phyloP scores from a whole-genome alignment of 2,888 invertebrate species.

The Volucella inanis region DNA sequence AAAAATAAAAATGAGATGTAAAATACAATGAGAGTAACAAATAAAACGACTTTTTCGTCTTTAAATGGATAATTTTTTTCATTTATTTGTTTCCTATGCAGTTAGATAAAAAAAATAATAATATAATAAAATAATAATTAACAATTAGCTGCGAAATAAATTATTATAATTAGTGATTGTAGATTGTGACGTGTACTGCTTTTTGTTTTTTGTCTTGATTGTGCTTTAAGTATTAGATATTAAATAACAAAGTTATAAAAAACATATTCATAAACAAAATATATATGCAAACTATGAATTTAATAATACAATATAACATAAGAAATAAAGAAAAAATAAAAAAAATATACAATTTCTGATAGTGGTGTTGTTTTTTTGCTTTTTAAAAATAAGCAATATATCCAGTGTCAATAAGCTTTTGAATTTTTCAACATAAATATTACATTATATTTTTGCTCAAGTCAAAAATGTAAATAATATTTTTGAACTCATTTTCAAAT shows the following conservation, averaged over 20 bases:
- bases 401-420: slow-evolving; percentile 26
- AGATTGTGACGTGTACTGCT: slow-evolving; percentile 71
- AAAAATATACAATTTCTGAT: slow-evolving; percentile 12
- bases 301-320: slow-evolving; percentile 50
- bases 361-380: slow-evolving; percentile 7
- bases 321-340: slow-evolving; percentile 48
- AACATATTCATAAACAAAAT: slow-evolving; percentile 54
- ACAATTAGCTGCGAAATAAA: slow-evolving; percentile 75
- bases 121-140: slow-evolving; percentile 73
- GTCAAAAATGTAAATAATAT: slow-evolving; percentile 83
- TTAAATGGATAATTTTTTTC: slow-evolving; percentile 63
- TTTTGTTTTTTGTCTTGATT: slow-evolving; percentile 68
- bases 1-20: not conserved
- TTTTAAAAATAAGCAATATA: slow-evolving; percentile 28
- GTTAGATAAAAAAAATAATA: slow-evolving; percentile 68
- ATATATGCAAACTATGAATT: slow-evolving; percentile 41
- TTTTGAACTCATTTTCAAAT: slow-evolving; percentile 53
- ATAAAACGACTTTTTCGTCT: slow-evolving; percentile 32
- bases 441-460: slow-evolving; percentile 81
- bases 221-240: slow-evolving; percentile 74
- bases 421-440: slow-evolving; percentile 44
- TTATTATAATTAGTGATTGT: slow-evolving; percentile 75
- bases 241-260: slow-evolving; percentile 69
- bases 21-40: slow-evolving; percentile 1
- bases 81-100: slow-evolving; percentile 66